Evolutionary conservation across 2,113 vertebrate species (phyloP).

Genomic region (Pelvicachromis taeniatus): DNA sequence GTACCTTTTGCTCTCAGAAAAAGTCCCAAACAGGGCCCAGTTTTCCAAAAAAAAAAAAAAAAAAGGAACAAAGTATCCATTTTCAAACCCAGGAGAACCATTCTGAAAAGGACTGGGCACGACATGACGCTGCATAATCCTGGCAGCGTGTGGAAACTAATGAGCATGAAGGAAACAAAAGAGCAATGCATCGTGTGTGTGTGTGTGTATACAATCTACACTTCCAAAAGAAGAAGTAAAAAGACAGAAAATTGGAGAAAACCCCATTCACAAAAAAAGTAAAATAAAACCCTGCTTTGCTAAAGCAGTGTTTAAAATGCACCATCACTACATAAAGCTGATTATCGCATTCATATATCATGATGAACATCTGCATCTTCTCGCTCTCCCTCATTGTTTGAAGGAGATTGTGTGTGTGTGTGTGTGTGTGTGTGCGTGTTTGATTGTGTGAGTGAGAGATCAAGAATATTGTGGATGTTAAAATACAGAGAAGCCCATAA

Average conservation of each 20-base stretch:
- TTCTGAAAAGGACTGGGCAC: background rate
- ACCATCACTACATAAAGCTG: slow-evolving; percentile 27
- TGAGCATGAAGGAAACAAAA: background rate
- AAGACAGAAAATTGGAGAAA: background rate
- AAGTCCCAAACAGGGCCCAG: background rate
- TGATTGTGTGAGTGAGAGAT: background rate
- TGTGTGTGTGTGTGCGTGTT: background rate
- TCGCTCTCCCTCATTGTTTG: background rate
- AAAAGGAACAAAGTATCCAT: background rate
- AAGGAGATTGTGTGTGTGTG: background rate
- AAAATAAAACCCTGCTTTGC: background rate
- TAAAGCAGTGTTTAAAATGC: slow-evolving; percentile 13
- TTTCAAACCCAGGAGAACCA: background rate
- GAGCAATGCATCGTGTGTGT: background rate
- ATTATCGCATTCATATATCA: slow-evolving; percentile 10
- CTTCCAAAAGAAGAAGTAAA: background rate
- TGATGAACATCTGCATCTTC: background rate
- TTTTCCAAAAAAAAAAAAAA: background rate
- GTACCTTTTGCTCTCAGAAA: background rate
- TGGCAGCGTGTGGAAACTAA: background rate
- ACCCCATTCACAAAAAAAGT: background rate
- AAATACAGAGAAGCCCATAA: slow-evolving; percentile 12
- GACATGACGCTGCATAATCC: background rate
- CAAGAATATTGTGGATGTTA: background rate
- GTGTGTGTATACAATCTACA: slow-evolving; percentile 21